These are phyloP conservation scores for Hecatera dysodea DNA, from an alignment of 2,888 invertebrate genomes.

Conservation along the genomic window DNA sequence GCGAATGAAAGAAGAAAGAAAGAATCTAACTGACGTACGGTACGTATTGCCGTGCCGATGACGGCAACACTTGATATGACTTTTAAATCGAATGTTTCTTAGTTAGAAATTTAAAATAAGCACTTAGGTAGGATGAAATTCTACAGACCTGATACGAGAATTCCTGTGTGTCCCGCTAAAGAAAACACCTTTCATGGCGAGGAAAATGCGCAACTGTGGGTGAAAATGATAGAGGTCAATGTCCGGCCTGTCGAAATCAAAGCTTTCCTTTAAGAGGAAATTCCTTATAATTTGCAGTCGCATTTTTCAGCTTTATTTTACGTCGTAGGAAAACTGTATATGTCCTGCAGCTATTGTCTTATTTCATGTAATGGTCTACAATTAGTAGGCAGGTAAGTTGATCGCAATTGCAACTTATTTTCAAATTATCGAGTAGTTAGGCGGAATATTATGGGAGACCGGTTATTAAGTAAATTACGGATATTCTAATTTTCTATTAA, in stretches of 20 bases:
- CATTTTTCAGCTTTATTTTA: constrained; percentile 52
- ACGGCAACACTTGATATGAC: too few species aligned
- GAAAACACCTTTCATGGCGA: constrained; percentile 78
- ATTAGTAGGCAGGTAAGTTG: constrained; percentile 24
- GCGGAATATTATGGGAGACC: not conserved
- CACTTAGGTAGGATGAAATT: not conserved
- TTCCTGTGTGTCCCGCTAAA: constrained; percentile 72
- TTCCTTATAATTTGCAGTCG: constrained; percentile 60
- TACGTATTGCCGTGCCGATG: too few species aligned
- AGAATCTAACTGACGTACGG: too few species aligned
- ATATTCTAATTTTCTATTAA: constrained; percentile 34
- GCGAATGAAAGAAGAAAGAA: too few species aligned
- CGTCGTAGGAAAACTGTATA: not conserved
- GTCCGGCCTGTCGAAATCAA: constrained; percentile 71
- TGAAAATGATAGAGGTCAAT: constrained; percentile 77
- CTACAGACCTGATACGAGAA: constrained; percentile 74
- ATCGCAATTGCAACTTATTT: constrained; percentile 41
- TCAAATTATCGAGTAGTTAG: constrained; percentile 33
- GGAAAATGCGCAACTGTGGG: constrained; percentile 74
- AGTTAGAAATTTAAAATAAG: too few species aligned
- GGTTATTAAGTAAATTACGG: constrained; percentile 40
- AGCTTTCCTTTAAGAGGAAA: constrained; percentile 70
- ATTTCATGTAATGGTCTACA: constrained; percentile 19
- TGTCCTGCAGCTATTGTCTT: constrained; percentile 14
- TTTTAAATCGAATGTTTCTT: too few species aligned